Evolutionary conservation across 2,888 invertebrate species (phyloP).

Genomic region (Mystacides longicornis): DNA sequence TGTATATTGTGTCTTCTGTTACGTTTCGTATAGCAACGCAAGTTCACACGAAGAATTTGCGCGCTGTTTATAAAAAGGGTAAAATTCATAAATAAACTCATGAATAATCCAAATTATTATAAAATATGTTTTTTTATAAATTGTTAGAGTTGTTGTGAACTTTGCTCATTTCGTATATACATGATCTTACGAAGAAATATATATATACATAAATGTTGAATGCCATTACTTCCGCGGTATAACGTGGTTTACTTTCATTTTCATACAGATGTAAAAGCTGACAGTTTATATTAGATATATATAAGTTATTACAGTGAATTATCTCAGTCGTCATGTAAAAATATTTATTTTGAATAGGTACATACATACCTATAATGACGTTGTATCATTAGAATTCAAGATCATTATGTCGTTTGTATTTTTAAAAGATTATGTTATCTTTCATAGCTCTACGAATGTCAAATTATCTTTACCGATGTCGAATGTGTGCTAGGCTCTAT

Average conservation of each 20-base stretch:
- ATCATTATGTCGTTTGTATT: not conserved
- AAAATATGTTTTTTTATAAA: not conserved
- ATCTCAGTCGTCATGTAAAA: not conserved
- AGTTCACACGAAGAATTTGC: not conserved
- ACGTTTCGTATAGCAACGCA: not conserved
- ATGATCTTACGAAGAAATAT: no score
- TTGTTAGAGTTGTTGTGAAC: not conserved
- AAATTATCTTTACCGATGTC: no score
- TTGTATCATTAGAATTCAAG: no score
- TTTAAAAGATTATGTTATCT: not conserved
- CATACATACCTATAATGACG: not conserved
- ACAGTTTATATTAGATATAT: not conserved
- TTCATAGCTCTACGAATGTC: no score
- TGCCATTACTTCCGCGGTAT: constrained; percentile 9
- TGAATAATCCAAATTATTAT: not conserved
- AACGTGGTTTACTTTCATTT: constrained; percentile 16
- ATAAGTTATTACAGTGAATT: not conserved
- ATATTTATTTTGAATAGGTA: not conserved
- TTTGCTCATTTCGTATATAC: not conserved
- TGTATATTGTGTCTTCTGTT: no score
- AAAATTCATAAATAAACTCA: not conserved
- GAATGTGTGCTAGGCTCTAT: no score
- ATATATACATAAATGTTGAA: no score
- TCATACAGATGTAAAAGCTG: constrained; percentile 6
- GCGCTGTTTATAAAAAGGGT: not conserved